Evolutionary conservation across 2,113 vertebrate genomes (phyloP), one percentile per base, ranked within the genome.

Genomic region (Trematocara macrostoma): DNA sequence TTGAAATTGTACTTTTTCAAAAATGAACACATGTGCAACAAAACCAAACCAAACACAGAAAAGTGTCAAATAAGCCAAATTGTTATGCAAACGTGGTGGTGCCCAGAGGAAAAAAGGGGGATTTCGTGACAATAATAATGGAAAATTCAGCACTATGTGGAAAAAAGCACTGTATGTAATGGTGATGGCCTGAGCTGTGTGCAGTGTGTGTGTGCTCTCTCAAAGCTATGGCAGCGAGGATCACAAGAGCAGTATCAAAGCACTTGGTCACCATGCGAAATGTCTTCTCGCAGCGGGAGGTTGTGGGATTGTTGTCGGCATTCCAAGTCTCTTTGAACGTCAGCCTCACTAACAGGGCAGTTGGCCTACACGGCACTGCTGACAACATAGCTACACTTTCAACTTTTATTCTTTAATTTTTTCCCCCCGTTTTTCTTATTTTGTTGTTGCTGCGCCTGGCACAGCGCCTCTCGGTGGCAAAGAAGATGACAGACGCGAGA

Each of bases 161-260:
- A 78, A 90, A 93, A 90, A 91, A 84, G 78, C 78, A 6, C 79
- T 35, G 84, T 92, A 86, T 93, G 85, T 94, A 94, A 94, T 93
- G 91, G 91, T 11, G 86, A 88, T 91, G 89, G 90, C 88, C 87
- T 81, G 80, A 51, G 80, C 89, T 92, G 67, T 91, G 91, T 86
- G 84, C 81, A 83, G 69, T 49, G 69, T 49, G 67, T 23, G 71
- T 89, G 89, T 85, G 87, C 71, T 88, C 88, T 91, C 84, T 92
- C 89, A 92, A 94, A 95, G 90, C 84, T 88, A 90, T 57, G 78
- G 90, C 87, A 94, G 91, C 82, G 83, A 92, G 95, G 95, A 96
- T 96, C 95, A 95, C 93, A 96, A 93, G 95, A 94, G 91, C 90
- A n/a, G 87, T 94, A 95, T 96, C 95, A 96, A 96, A 96, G 94